A percentile compares a stretch with the other conserved stretches of the same genome.
Conservation (phyloP, 2,797 vertebrate species). For the Pempheris klunzingeri region DNA sequence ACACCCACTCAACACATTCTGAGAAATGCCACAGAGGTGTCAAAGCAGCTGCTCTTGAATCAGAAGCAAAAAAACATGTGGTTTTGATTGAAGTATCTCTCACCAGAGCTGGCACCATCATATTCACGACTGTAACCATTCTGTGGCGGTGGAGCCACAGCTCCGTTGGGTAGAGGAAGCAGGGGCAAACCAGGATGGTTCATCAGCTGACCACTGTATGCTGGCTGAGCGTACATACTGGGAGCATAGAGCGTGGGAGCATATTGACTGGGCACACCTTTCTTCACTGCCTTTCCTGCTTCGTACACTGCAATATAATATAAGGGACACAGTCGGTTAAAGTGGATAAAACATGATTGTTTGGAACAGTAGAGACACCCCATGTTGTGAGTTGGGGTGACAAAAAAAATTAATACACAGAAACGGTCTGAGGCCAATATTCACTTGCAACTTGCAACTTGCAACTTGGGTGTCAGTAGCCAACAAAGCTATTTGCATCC, state of each 20-base stretch:
- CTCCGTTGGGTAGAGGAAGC: slow-evolving; percentile 80
- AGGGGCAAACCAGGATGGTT: slow-evolving; percentile 73
- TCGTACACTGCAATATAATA: slow-evolving; percentile 86
- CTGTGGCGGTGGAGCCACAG: slow-evolving; percentile 61
- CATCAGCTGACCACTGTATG: slow-evolving; percentile 58
- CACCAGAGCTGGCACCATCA: slow-evolving; percentile 89
- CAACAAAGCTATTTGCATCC: too few relatives aligned
- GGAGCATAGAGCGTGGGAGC: slow-evolving; percentile 84
- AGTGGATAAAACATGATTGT: not conserved
- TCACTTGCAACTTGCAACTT: too few relatives aligned
- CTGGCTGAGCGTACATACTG: slow-evolving; percentile 87
- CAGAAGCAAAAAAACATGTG: fast-evolving
- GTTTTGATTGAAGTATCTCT: slow-evolving; percentile 5
- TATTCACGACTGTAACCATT: slow-evolving; percentile 87
- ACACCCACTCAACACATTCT: not conserved
- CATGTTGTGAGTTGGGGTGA: too few relatives aligned
- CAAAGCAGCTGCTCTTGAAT: not conserved
- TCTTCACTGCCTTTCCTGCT: slow-evolving; percentile 92
- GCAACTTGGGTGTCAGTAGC: too few relatives aligned
- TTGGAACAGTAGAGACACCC: not conserved
- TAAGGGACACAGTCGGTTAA: not conserved
- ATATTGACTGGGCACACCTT: slow-evolving; percentile 85
- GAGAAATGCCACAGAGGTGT: not conserved
- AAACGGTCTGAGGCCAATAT: not conserved
- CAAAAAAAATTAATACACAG: not conserved